These are phyloP conservation scores for Bungarus multicinctus DNA, from an alignment of 2,113 vertebrate genomes.

Conservation along the genomic window DNA sequence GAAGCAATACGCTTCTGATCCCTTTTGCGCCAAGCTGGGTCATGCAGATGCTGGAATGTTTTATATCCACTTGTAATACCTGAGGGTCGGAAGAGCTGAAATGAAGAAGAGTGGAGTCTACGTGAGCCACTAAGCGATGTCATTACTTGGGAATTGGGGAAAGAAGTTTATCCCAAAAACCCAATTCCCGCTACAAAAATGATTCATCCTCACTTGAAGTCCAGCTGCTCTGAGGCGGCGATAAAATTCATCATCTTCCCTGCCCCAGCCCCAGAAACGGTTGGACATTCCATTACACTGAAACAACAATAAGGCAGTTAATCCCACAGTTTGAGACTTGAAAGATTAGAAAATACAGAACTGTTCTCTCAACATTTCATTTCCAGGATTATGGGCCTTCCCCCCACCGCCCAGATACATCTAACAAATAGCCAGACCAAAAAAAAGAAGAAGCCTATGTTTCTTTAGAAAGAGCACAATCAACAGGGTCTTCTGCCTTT, in stretches of 20 bases:
- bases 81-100: slow-evolving; percentile 86
- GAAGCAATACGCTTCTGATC: slow-evolving; percentile 92
- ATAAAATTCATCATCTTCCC: slow-evolving; percentile 97
- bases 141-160: neutral
- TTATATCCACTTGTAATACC: slow-evolving; percentile 92
- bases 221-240: slow-evolving; percentile 87
- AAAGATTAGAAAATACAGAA: neutral
- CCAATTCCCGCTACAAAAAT: accelerated
- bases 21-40: slow-evolving; percentile 93
- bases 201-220: slow-evolving; percentile 78
- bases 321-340: neutral
- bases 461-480: neutral
- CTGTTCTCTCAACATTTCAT: neutral
- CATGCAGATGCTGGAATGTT: slow-evolving; percentile 92
- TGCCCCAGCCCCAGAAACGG: slow-evolving; percentile 98
- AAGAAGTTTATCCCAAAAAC: neutral
- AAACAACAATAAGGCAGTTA: slow-evolving; percentile 28
- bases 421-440: neutral
- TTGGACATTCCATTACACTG: slow-evolving; percentile 99
- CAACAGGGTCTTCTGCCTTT: neutral
- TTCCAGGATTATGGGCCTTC: neutral
- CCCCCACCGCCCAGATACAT: neutral
- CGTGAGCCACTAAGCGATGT: neutral
- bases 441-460: neutral
- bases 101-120: slow-evolving; percentile 21